Base-by-base conservation (phyloP, 2,113 vertebrate species). In the Melanostigma gelatinosum region DNA sequence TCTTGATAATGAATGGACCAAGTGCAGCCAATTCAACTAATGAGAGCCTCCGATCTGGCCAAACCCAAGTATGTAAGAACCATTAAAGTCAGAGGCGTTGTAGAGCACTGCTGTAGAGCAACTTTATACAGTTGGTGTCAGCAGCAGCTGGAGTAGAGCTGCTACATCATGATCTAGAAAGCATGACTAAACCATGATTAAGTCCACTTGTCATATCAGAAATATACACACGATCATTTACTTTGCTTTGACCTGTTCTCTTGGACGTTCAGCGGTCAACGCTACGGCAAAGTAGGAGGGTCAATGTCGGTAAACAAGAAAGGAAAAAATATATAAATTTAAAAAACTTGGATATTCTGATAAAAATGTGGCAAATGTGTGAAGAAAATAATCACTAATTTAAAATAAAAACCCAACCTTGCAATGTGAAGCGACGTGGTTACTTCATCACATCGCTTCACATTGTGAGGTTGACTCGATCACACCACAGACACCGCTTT, bases 21-120 rank as follows among this genome's bases (percentile, higher is more conserved):
- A 84, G 82, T 81, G 67, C 77, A 88, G 87, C 84, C 90, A 91
- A 90, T 92, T 90, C 89, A 82, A 90, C 86, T 92, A 92, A 91
- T 90, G 88, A 87, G 70, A 77, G 73, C 80, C 73, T 32, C 62
- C 71, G 77, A 81, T 80, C 72, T 80, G 73, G 83, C 85, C 80
- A 71, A 87, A 85, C 62, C 84, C 78, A 89, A 90, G 91, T 81
- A 80, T 85, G 80, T 83, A 72, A 80, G 89, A 83, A 55, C n/a
- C 68, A 80, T 88, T 75, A 68, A 76, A 84, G 74, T 24, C 32
- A 55, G 67, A 64, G 38, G 65, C 74, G 84, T 76, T 85, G 44
- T 48, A 18, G 22, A 36, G 71, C 64, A 52, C 50, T 71, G 77
- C 38, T 63, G 64, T 46, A 62, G 32, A 67, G 55, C 29, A 40